Conservation (phyloP, 2,797 vertebrate genomes). For the Melanogrammus aeglefinus region DNA sequence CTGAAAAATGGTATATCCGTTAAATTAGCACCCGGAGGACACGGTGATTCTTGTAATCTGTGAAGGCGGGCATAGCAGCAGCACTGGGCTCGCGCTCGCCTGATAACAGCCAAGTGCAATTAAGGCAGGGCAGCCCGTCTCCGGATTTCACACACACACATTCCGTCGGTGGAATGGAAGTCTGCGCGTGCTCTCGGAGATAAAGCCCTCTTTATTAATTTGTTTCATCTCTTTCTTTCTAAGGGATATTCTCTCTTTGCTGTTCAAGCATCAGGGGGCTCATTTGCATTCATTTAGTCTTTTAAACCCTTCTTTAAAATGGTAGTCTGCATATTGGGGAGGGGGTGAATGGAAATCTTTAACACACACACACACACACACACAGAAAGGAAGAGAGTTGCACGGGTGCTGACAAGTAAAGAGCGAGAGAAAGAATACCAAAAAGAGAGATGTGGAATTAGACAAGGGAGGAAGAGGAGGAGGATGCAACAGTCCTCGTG, state of each 20-base stretch:
- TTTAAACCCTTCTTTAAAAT: constrained; percentile 26
- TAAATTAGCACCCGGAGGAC: constrained; percentile 44
- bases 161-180: constrained; percentile 6
- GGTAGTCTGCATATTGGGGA: constrained; percentile 18
- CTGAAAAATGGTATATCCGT: constrained; percentile 47
- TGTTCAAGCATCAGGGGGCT: constrained; percentile 3
- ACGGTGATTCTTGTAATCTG: constrained; percentile 47
- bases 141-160: background rate
- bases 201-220: background rate
- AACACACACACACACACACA: too few species aligned
- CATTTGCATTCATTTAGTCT: constrained; percentile 39
- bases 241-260: background rate
- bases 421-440: background rate
- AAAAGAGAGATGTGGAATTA: constrained; percentile 11
- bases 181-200: background rate
- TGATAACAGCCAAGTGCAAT: background rate
- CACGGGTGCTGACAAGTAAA: constrained; percentile 28
- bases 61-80: constrained; percentile 28
- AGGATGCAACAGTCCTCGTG: constrained; percentile 32
- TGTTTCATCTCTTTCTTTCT: background rate
- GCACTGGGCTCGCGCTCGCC: background rate
- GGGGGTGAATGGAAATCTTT: constrained; percentile 30
- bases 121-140: background rate
- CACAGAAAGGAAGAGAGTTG: constrained; percentile 23
- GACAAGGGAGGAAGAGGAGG: background rate